Base-by-base conservation (phyloP, 1,140 invertebrate genomes). In the Penaeus japonicus region DNA sequence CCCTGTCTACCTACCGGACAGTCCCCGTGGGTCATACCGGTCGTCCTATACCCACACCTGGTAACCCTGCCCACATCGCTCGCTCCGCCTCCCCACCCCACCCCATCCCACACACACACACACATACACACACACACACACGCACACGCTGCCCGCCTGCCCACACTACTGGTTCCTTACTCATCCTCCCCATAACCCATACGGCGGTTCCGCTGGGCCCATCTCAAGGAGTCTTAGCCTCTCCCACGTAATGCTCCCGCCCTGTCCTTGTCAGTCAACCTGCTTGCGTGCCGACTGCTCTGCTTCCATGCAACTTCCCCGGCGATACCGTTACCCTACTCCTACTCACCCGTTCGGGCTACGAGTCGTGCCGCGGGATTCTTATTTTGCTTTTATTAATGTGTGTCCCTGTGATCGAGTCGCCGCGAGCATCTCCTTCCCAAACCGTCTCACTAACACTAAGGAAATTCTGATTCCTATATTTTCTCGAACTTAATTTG, bases 1-100 rank as follows among this genome's bases (percentile, higher is more conserved):
- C 87, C 87, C 80, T 88, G 54, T 24, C 80, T 82, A 88, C 70
- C 87, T 82, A 88, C 70, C 87, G 87, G 80, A 84, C 81, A 88
- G 47, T 83, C 80, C 87, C 80, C 79, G 54, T 88, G 87, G 87
- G 87, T 88, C 81, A 78, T 81, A 88, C 65, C 70, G 39, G 70
- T 18, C 80, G 54, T 3, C 47, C 80, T 39, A 18, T 35, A 55
- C 39, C 65, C 83, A 24, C 32, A 59, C 82, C 82, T 39, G 22
- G 22, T 12, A 20, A 39, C 62, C 39, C 62, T 53, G 32, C 35
- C 82, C 59, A 70, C 62, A 22, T 27, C 39, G 54, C 59, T 62
- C 57, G 3, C 54, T 35, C 70, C 30, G 24, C 55, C 84, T 73
- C n/a, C 10, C 30, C 70, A 78, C 70, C 27, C 73, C 47, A n/a